Evolutionary conservation across 2,888 invertebrate species (phyloP).

Genomic region (Melanostoma mellinum): DNA sequence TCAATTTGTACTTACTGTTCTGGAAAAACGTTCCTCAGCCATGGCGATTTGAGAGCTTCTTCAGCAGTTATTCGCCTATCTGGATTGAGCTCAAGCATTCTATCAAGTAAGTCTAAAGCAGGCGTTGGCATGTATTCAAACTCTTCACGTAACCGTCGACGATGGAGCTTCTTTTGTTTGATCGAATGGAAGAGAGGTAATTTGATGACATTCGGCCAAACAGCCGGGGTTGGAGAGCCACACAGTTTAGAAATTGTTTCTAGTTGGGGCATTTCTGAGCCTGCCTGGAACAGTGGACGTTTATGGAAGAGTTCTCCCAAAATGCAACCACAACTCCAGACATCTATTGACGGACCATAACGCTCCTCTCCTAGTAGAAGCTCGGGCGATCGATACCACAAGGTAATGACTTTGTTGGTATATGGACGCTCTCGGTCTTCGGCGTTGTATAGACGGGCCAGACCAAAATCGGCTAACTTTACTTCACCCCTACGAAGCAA

Average conservation of each 20-base stretch:
- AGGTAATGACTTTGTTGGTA: slow-evolving; percentile 98
- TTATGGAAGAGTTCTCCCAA: slow-evolving; percentile 98
- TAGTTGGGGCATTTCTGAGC: slow-evolving; percentile 95
- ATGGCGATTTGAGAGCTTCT: slow-evolving; percentile 94
- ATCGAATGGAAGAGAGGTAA: slow-evolving; percentile 95
- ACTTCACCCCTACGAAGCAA: slow-evolving; percentile 92
- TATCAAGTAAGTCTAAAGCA: slow-evolving; percentile 95
- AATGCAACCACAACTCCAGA: slow-evolving; percentile 99
- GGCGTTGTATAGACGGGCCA: slow-evolving; percentile 97
- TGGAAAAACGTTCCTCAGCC: slow-evolving; percentile 95
- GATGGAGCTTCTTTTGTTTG: slow-evolving; percentile 94
- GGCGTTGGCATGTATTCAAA: slow-evolving; percentile 95
- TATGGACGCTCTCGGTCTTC: slow-evolving; percentile 97
- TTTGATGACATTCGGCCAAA: slow-evolving; percentile 97
- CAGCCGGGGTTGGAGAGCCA: slow-evolving; percentile 97
- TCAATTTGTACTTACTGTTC: slow-evolving; percentile 92
- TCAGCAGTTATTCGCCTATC: slow-evolving; percentile 96
- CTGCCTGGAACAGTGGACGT: slow-evolving; percentile 97
- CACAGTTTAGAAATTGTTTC: slow-evolving; percentile 97
- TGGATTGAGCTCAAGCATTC: slow-evolving; percentile 98
- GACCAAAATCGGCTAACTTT: slow-evolving; percentile 99
- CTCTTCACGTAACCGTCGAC: slow-evolving; percentile 94
- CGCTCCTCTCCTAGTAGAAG: slow-evolving; percentile 97
- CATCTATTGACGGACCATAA: slow-evolving; percentile 98
- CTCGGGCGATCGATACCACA: slow-evolving; percentile 99